These are phyloP conservation scores for Corythoichthys haematopterus DNA, from an alignment of 2,113 vertebrate genomes.

Conservation along the genomic window DNA sequence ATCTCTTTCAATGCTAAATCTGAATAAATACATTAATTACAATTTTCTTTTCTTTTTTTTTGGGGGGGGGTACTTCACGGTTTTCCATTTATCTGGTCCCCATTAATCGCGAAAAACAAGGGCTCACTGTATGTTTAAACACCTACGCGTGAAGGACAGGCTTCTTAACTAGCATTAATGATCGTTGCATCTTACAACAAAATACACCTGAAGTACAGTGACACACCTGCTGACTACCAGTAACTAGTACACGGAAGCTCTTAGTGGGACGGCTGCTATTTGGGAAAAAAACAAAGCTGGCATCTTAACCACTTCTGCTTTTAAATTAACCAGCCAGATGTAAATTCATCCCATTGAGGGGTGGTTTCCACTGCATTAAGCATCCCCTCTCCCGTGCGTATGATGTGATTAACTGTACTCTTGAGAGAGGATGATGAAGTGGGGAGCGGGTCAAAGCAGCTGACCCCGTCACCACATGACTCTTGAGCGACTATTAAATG, in stretches of 20 bases:
- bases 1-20: no score
- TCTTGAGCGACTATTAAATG: not conserved
- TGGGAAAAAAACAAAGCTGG: not conserved
- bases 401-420: conserved; percentile 27
- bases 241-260: not conserved
- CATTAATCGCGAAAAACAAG: no score
- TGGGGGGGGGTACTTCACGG: no score
- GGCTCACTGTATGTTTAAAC: not conserved
- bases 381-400: not conserved
- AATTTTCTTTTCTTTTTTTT: no score
- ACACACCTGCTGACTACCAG: not conserved
- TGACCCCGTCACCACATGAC: not conserved
- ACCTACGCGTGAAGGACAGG: not conserved
- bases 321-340: not conserved
- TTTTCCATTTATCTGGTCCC: no score
- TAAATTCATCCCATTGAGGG: not conserved
- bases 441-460: not conserved
- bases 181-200: not conserved
- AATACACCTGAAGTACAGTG: not conserved
- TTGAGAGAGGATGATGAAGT: not conserved
- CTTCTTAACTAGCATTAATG: not conserved
- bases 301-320: not conserved
- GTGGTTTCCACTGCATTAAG: not conserved
- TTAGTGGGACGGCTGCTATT: not conserved
- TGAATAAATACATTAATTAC: no score